phyloP scores from a whole-genome alignment of 2,888 invertebrate genomes.

The Phyllotreta striolata region DNA sequence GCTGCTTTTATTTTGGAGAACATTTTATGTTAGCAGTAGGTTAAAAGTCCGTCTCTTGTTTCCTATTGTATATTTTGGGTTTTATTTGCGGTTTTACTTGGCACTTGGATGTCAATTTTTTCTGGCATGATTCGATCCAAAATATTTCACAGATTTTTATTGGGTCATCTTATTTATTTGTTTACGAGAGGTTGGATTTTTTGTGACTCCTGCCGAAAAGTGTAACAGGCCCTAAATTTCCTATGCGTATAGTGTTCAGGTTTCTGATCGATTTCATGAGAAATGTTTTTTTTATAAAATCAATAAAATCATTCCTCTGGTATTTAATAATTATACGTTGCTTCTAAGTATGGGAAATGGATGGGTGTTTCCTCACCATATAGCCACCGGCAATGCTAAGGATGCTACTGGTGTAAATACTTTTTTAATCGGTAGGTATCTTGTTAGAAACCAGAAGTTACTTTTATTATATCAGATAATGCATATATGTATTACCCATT shows the following conservation, averaged over 20 bases:
- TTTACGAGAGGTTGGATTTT: constrained; percentile 4
- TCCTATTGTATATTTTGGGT: constrained; percentile 5
- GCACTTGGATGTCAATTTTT: constrained; percentile 29
- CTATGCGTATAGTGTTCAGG: neutral
- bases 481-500: constrained; percentile 2
- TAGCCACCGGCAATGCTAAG: constrained; percentile 14
- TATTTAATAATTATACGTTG: constrained; percentile 4
- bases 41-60: neutral
- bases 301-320: neutral
- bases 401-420: constrained; percentile 14
- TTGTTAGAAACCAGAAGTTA: constrained; percentile 22
- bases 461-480: constrained; percentile 16
- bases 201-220: constrained; percentile 4
- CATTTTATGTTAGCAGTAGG: too few species aligned
- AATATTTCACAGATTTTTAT: constrained; percentile 18
- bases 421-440: constrained; percentile 15
- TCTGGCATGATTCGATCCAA: constrained; percentile 19
- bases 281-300: neutral
- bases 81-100: constrained; percentile 26
- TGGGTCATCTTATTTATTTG: constrained; percentile 15
- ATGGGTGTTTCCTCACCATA: neutral
- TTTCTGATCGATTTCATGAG: neutral
- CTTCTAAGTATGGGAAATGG: constrained; percentile 5
- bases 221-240: neutral
- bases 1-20: too few species aligned